Conservation (phyloP, 2,888 invertebrate species). For the Sinelater perroti region DNA sequence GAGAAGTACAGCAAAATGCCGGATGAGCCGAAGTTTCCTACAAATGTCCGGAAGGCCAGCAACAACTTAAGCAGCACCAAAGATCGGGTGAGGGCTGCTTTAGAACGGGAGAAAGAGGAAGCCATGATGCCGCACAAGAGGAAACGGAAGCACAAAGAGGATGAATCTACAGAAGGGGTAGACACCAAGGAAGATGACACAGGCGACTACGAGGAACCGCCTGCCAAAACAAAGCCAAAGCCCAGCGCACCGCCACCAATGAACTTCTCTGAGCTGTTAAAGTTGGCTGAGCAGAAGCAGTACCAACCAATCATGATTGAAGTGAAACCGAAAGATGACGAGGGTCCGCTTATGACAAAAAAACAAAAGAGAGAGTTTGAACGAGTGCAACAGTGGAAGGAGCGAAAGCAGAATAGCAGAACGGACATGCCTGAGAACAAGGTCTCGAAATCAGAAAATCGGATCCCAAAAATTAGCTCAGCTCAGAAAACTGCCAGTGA, state of each 20-base stretch:
- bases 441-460: slow-evolving; percentile 1
- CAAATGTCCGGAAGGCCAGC: slow-evolving; percentile 64
- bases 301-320: slow-evolving; percentile 77
- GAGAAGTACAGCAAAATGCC: slow-evolving; percentile 80
- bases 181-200: slow-evolving; percentile 54
- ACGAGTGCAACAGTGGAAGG: slow-evolving; percentile 70
- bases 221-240: slow-evolving; percentile 66
- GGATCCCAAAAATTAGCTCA: slow-evolving; percentile 3
- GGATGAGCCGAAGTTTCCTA: slow-evolving; percentile 75
- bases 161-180: slow-evolving; percentile 41
- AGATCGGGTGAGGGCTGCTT: slow-evolving; percentile 80
- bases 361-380: slow-evolving; percentile 80
- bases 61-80: slow-evolving; percentile 68
- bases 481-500: background rate
- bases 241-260: slow-evolving; percentile 75
- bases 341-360: slow-evolving; percentile 80
- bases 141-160: slow-evolving; percentile 62
- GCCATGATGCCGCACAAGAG: slow-evolving; percentile 74
- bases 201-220: slow-evolving; percentile 60
- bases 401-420: slow-evolving; percentile 41
- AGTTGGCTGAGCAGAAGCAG: slow-evolving; percentile 85
- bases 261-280: slow-evolving; percentile 80
- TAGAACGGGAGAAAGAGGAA: slow-evolving; percentile 76
- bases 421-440: slow-evolving; percentile 3
- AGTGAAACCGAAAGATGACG: slow-evolving; percentile 63